Percentiles rank a stretch among this genome's conserved stretches.
Evolutionary conservation across 2,888 invertebrate genomes (phyloP).

Genomic region (Tipula confusa): DNA sequence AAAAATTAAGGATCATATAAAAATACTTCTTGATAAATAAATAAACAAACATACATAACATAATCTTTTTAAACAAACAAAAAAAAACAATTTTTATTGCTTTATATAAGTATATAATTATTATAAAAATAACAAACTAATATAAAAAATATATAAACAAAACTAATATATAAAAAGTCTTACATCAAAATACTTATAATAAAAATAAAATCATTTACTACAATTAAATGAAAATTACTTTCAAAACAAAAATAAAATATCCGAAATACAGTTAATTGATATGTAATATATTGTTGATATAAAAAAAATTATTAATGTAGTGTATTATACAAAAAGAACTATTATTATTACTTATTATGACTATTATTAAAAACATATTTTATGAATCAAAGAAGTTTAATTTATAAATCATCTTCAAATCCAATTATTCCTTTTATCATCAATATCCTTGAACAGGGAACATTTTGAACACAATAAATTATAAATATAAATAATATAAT

Average conservation of each 20-base stretch:
- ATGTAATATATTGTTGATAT: constrained; percentile 12
- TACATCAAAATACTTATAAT: background rate
- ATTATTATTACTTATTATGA: background rate
- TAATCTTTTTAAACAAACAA: background rate
- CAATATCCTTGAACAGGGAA: too few species aligned
- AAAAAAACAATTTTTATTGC: background rate
- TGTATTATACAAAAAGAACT: background rate
- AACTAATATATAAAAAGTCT: background rate
- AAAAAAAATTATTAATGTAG: constrained; percentile 6
- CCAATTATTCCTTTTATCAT: too few species aligned
- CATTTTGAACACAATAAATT: too few species aligned
- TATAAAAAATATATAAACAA: background rate
- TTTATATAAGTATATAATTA: background rate
- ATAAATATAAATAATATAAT: too few species aligned
- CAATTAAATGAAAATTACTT: background rate
- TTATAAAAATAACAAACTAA: constrained; percentile 4
- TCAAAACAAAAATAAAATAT: background rate
- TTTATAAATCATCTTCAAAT: background rate
- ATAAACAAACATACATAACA: background rate
- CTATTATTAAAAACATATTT: background rate
- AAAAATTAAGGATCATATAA: background rate
- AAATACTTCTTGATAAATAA: background rate
- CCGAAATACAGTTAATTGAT: constrained; percentile 6
- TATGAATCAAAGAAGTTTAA: background rate
- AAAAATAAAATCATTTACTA: background rate